Evolutionary conservation across 2,797 vertebrate genomes (phyloP), one percentile per base, ranked within the genome.

Genomic region (Cynodonichthys magdalenae): DNA sequence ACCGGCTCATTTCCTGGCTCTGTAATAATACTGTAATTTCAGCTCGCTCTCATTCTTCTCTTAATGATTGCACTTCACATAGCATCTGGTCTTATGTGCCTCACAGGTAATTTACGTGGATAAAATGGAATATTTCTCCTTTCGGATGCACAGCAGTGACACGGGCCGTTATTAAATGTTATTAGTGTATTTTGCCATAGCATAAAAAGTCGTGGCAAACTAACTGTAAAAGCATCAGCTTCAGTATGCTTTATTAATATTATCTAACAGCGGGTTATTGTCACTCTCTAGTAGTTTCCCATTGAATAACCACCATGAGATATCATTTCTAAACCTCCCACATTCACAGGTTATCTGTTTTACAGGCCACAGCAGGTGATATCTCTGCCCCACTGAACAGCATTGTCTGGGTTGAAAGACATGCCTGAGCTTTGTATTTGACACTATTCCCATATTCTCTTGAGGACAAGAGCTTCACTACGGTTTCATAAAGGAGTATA

Each of bases 271-370:
- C 53, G 63, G 47, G 52, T 63, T 72, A 46, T 70, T 75, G 71
- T 73, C 73, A 70, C 47, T 58, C 46, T 66, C 28, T 46, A 58
- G 44, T 73, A 28, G 20, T 63, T 65, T 79, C 61, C 69, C 65
- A 66, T 50, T 39, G 31, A 75, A 63, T 66, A 53, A 53, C 55
- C 72, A 62, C 70, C 53, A 14, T 70, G 65, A 70, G 54, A 72
- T 69, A 62, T 85, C 67, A 60, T 84, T 72, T 86, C 47, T 69
- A 71, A 84, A 60, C 74, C 77, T 82, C 77, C 78, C 77, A 84
- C 75, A 62, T 87, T 81, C 65, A 59, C 83, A 72, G 74, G 77
- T 88, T 87, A 87, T 90, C 88, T 80, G 79, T 74, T 70, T 75
- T 77, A 58, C 77, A 72, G 86, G 76, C 71, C 80, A 67, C 84